Evolutionary conservation across 2,797 vertebrate genomes (phyloP).

Genomic region (Molossus molossus): DNA sequence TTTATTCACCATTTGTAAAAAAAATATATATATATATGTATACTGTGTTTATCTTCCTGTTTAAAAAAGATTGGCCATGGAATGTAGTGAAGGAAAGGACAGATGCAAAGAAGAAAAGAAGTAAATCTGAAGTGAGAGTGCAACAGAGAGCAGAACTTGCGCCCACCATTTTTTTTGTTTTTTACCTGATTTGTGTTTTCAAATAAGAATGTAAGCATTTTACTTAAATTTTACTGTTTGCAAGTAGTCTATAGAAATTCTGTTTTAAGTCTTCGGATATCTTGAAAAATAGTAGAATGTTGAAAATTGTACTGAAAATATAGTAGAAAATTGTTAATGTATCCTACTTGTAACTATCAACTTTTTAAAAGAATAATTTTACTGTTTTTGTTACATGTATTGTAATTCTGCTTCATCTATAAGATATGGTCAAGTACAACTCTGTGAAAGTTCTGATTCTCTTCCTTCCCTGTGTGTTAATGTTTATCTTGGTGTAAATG

Average conservation of each 20-base stretch:
- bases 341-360: conserved; percentile 91
- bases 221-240: conserved; percentile 92
- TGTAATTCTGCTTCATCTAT: conserved; percentile 92
- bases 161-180: conserved; percentile 87
- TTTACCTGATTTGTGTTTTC: conserved; percentile 90
- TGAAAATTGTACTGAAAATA: conserved; percentile 90
- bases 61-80: conserved; percentile 80
- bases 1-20: background rate
- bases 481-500: conserved; percentile 91
- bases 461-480: conserved; percentile 87
- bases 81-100: conserved; percentile 92
- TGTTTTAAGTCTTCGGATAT: conserved; percentile 91
- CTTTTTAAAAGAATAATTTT: conserved; percentile 91
- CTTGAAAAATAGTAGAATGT: conserved; percentile 91
- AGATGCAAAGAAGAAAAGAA: conserved; percentile 93
- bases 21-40: background rate
- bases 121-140: conserved; percentile 84
- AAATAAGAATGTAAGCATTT: conserved; percentile 93
- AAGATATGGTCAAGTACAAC: conserved; percentile 90
- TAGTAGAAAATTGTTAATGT: conserved; percentile 90
- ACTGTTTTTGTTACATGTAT: conserved; percentile 91
- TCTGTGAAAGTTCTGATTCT: conserved; percentile 90
- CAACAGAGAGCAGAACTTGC: conserved; percentile 90
- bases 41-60: background rate
- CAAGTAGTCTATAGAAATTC: conserved; percentile 91